Evolutionary conservation across 2,888 invertebrate species (phyloP), one percentile per base, ranked within the genome.

Genomic region (Nebria salina): DNA sequence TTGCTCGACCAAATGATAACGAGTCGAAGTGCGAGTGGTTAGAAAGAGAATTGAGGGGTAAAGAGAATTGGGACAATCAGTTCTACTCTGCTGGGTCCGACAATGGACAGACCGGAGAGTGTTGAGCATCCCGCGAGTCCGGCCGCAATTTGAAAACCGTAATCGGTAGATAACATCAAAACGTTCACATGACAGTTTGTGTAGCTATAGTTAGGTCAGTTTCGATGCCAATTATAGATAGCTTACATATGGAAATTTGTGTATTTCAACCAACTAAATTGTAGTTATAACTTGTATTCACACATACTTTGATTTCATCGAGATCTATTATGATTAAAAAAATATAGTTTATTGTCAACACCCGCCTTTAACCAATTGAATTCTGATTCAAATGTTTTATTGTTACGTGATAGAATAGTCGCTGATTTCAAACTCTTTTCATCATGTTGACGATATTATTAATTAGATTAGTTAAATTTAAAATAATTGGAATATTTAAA

Each of bases 141-240:
- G 34, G 5, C 34, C 54, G 54, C 54, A 54, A 54, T 54, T 54
- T 54, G 13, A 54, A 54, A 54, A 54, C 11, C 13, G 54, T 25
- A 25, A 68, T 25, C 68, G 68, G 68, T 68, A 68, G 68, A 77
- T 77, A 65, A 54, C 65, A 77, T 72, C 72, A 77, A 77, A 54
- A 70, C 64, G 65, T 54, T 15, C 72, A 43, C 70, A 41, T 43
- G 20, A 25, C 13, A 54, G 70, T 54, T 54, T 54, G 54, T 54
- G 13, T 25, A 68, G 25, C 68, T 7, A 34, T 72, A 72, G 72
- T 72, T 77, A 72, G 76, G 66, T 76, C 76, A 54, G 65, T 77
- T 77, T 77, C 72, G 77, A 77, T 77, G 65, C 34, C 72, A 77
- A 77, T 77, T 77, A 77, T 77, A 77, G 77, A 77, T 77, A 77